Percentiles rank a stretch among this genome's conserved stretches.
These are phyloP conservation scores for Gasterosteus aculeatus DNA, from an alignment of 2,113 vertebrate species.

Conservation along the genomic window DNA sequence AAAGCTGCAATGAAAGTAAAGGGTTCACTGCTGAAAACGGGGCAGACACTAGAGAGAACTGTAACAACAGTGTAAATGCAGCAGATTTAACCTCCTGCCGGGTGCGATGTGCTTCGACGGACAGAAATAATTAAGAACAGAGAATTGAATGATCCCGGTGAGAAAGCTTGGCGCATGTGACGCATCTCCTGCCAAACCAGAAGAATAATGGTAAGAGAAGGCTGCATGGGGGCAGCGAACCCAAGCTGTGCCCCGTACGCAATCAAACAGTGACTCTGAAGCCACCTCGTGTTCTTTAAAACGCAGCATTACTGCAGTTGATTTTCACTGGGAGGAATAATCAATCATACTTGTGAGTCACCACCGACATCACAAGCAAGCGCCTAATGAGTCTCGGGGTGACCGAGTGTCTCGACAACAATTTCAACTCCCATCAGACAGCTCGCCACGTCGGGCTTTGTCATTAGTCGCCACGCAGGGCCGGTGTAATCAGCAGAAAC, in stretches of 20 bases:
- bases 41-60: not conserved
- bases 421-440: conserved; percentile 58
- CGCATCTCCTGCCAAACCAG: conserved; percentile 40
- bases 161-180: conserved; percentile 14
- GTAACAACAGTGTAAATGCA: not conserved
- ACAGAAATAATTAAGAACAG: not conserved
- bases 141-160: conserved; percentile 5
- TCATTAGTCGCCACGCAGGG: conserved; percentile 45
- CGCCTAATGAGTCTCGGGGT: conserved; percentile 50
- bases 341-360: conserved; percentile 59
- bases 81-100: not conserved
- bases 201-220: conserved; percentile 46
- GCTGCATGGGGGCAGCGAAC: conserved; percentile 12
- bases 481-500: conserved; percentile 42
- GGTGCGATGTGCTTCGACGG: not conserved
- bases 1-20: conserved; percentile 17
- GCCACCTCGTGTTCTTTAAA: conserved; percentile 46
- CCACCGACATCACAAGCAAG: conserved; percentile 49
- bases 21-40: not conserved
- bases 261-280: conserved; percentile 40
- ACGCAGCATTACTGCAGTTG: conserved; percentile 37
- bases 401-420: conserved; percentile 52
- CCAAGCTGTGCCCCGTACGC: not conserved
- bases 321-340: conserved; percentile 43
- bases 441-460: conserved; percentile 38